phyloP scores from a whole-genome alignment of 1,140 invertebrate species.

The Mercenaria mercenaria region DNA sequence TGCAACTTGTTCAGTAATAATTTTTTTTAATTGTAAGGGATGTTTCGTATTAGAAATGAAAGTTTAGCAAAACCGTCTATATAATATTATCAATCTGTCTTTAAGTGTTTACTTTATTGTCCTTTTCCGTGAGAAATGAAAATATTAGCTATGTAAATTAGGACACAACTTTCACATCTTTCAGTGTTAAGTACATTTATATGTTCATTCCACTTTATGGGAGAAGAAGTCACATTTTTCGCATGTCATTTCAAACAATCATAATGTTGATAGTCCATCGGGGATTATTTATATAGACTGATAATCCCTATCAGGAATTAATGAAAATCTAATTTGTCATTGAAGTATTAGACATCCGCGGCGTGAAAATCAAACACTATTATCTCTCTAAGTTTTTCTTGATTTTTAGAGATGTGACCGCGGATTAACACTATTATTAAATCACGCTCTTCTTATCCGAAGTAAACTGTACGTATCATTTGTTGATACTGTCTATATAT shows the following conservation, averaged over 20 bases:
- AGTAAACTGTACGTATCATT: too few species aligned
- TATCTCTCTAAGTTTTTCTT: slow-evolving; percentile 47
- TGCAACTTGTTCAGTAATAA: too few species aligned
- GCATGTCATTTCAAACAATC: slow-evolving; percentile 28
- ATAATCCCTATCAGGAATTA: slow-evolving; percentile 61
- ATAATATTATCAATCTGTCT: too few species aligned
- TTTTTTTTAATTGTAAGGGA: too few species aligned
- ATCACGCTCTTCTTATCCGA: neutral
- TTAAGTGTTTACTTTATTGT: neutral
- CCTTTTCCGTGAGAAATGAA: neutral
- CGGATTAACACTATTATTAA: slow-evolving; percentile 5
- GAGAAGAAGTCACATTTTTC: neutral
- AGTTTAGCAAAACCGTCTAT: too few species aligned
- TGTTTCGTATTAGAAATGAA: too few species aligned
- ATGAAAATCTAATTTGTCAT: slow-evolving; percentile 58
- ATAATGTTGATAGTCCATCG: neutral
- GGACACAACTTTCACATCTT: neutral
- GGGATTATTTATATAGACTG: slow-evolving; percentile 38
- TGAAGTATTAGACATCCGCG: slow-evolving; percentile 38
- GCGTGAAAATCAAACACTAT: slow-evolving; percentile 55
- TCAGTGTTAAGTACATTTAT: slow-evolving; percentile 27
- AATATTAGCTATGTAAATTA: neutral
- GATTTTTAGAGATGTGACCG: slow-evolving; percentile 15
- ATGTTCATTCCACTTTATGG: neutral
- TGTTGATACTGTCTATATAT: too few species aligned